These are phyloP conservation scores for Tetramorium parvispinum DNA, from an alignment of 1,140 invertebrate genomes.

Conservation along the genomic window DNA sequence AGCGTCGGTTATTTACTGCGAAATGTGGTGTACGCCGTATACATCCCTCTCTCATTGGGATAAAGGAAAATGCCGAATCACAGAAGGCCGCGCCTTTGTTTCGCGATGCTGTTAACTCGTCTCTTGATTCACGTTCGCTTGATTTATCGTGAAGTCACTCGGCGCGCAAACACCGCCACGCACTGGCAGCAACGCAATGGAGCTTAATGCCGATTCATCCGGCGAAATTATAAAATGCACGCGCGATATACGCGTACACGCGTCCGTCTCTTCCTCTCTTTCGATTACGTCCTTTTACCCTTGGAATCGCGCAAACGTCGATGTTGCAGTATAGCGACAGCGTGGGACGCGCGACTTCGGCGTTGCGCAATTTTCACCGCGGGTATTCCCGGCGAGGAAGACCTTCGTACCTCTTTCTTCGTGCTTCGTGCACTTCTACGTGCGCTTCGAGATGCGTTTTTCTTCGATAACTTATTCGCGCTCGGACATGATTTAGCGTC, in stretches of 20 bases:
- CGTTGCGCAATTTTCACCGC: slow-evolving; percentile 60
- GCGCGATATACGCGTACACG: slow-evolving; percentile 20
- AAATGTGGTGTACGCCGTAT: not conserved
- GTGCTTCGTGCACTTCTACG: no score
- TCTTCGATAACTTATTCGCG: slow-evolving; percentile 36
- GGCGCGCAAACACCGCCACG: slow-evolving; percentile 21
- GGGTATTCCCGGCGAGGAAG: slow-evolving; percentile 7
- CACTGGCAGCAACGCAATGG: slow-evolving; percentile 34
- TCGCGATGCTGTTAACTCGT: slow-evolving; percentile 53
- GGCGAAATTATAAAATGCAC: slow-evolving; percentile 70
- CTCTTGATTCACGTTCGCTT: slow-evolving; percentile 57
- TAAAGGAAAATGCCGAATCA: slow-evolving; percentile 51
- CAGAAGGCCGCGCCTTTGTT: slow-evolving; percentile 58
- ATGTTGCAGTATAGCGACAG: slow-evolving; percentile 47
- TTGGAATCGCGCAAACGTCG: slow-evolving; percentile 44
- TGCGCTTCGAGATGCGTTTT: not conserved
- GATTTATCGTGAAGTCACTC: slow-evolving; percentile 63
- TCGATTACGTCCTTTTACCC: slow-evolving; percentile 37
- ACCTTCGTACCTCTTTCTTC: slow-evolving; percentile 21
- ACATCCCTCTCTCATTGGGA: not conserved
- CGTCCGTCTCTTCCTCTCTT: slow-evolving; percentile 13
- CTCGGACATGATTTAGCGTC: slow-evolving; percentile 34
- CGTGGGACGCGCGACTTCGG: slow-evolving; percentile 59
- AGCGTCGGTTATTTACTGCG: slow-evolving; percentile 43
- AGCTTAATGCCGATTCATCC: slow-evolving; percentile 71